A percentile compares a stretch with the other conserved stretches of the same genome.
phyloP scores from a whole-genome alignment of 1,140 invertebrate genomes.

The Tetramorium simillimum region DNA sequence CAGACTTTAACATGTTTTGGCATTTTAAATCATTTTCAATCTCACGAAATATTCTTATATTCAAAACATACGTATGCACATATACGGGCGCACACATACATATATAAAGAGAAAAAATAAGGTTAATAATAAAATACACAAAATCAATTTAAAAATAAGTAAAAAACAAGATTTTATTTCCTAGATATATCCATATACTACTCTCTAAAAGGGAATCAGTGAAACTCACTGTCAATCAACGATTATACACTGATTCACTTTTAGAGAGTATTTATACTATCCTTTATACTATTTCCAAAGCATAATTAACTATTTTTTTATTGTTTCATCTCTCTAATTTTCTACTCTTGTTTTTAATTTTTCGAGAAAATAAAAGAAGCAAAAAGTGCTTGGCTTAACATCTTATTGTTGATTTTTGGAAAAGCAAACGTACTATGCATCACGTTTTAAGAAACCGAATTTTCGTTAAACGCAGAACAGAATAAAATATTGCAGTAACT shows the following conservation, averaged over 20 bases:
- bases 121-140: background rate
- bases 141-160: background rate
- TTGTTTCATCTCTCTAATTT: background rate
- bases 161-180: background rate
- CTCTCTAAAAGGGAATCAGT: too few species aligned
- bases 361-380: background rate
- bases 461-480: background rate
- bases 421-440: too few species aligned
- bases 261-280: too few species aligned
- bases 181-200: too few species aligned
- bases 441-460: background rate
- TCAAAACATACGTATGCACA: background rate
- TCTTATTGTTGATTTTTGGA: too few species aligned
- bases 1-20: too few species aligned
- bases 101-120: background rate
- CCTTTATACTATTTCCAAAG: too few species aligned
- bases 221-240: too few species aligned
- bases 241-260: too few species aligned
- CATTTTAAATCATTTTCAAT: background rate
- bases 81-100: background rate
- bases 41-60: background rate
- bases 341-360: background rate
- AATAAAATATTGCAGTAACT: background rate
- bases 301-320: too few species aligned
- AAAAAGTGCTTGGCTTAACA: too few species aligned